phyloP scores from a whole-genome alignment of 2,888 invertebrate genomes.

The Papilio demoleus region DNA sequence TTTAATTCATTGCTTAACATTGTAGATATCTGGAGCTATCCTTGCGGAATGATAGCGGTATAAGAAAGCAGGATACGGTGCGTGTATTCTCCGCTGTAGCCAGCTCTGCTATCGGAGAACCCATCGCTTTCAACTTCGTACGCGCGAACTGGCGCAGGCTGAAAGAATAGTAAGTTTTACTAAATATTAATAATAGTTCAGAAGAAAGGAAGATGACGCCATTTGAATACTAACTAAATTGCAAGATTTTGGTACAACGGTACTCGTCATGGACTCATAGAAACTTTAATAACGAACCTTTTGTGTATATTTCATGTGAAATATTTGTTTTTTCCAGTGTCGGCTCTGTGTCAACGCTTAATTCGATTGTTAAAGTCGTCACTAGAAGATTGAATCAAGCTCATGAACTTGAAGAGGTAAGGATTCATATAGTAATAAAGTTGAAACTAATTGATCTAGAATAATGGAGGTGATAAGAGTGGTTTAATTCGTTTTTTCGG shows the following conservation, averaged over 20 bases:
- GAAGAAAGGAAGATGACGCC: no score
- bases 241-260: no score
- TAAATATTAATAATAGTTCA: neutral
- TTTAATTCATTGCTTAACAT: neutral
- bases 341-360: constrained; percentile 88
- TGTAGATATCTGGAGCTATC: constrained; percentile 89
- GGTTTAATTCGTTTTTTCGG: no score
- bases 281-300: no score
- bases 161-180: constrained; percentile 86
- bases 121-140: constrained; percentile 91
- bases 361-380: constrained; percentile 88
- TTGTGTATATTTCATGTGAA: no score
- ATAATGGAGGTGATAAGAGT: no score
- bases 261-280: no score
- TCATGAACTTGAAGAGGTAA: constrained; percentile 90
- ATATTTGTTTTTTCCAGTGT: constrained; percentile 85
- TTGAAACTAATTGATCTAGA: no score
- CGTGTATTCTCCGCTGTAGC: constrained; percentile 91
- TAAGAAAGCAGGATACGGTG: constrained; percentile 92
- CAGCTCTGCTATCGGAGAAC: constrained; percentile 89
- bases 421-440: constrained; percentile 39
- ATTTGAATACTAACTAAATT: no score
- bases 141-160: constrained; percentile 89
- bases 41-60: constrained; percentile 88
- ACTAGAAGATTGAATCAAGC: constrained; percentile 89